These are phyloP conservation scores for Riparia riparia DNA, from an alignment of 2,113 vertebrate genomes.

Conservation along the genomic window DNA sequence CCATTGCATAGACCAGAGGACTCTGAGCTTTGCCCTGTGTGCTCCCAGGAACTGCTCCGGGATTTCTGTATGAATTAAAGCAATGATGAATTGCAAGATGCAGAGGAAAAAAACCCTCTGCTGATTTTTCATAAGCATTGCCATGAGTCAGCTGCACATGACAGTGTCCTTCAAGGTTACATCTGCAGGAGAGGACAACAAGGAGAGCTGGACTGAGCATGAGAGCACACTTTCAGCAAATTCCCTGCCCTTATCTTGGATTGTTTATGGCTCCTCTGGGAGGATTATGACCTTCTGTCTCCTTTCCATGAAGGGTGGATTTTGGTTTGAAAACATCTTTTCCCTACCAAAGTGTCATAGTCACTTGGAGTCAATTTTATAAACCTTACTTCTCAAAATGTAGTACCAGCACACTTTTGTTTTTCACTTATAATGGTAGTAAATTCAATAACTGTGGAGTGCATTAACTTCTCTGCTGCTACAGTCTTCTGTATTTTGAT, in stretches of 20 bases:
- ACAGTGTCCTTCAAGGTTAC: slow-evolving; percentile 43
- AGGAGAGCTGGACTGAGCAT: slow-evolving; percentile 5
- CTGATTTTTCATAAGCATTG: slow-evolving; percentile 25
- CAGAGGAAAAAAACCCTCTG: not conserved
- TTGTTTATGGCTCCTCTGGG: slow-evolving; percentile 60
- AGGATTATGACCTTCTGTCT: slow-evolving; percentile 64
- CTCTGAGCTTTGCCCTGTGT: not conserved
- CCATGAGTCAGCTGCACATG: slow-evolving; percentile 60
- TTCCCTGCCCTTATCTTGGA: slow-evolving; percentile 60
- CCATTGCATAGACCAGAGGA: fast-evolving
- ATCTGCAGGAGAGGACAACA: slow-evolving; percentile 42
- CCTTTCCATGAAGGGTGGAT: slow-evolving; percentile 19
- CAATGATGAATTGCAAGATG: not conserved
- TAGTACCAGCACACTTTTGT: not conserved
- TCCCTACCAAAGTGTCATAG: slow-evolving; percentile 14
- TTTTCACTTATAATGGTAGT: not conserved
- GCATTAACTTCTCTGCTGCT: slow-evolving; percentile 9
- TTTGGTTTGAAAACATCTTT: slow-evolving; percentile 54
- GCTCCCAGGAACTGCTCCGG: not conserved
- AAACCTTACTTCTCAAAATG: slow-evolving; percentile 17
- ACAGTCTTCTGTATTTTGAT: not conserved
- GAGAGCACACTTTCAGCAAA: slow-evolving; percentile 55
- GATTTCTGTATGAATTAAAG: not conserved
- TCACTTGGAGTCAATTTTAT: slow-evolving; percentile 13
- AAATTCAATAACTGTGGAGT: not conserved